These are phyloP conservation scores for Bothrops jararaca DNA, from an alignment of 2,113 vertebrate genomes.

Conservation along the genomic window DNA sequence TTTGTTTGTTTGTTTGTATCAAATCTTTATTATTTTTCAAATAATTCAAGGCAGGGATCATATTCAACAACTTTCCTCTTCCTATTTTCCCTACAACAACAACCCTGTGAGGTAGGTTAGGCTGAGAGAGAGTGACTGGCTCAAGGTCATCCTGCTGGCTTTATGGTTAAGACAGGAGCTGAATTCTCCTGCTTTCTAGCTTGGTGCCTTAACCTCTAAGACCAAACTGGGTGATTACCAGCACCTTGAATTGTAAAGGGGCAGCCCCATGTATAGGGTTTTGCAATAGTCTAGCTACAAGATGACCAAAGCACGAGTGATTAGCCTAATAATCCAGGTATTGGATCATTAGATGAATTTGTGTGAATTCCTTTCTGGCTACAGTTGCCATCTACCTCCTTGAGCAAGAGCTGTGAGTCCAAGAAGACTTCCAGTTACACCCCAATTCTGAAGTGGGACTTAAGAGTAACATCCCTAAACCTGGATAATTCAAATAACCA, in stretches of 20 bases:
- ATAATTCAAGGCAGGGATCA: not conserved
- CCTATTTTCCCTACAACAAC: not conserved
- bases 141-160: not conserved
- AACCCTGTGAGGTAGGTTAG: not conserved
- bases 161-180: not conserved
- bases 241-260: not conserved
- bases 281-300: not conserved
- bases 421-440: not conserved
- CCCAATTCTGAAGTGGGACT: not conserved
- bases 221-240: not conserved
- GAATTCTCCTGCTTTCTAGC: not conserved
- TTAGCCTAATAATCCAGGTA: not conserved
- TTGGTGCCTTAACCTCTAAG: not conserved
- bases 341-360: not conserved
- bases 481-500: not conserved
- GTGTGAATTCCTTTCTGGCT: not conserved
- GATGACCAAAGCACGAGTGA: not conserved
- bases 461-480: not conserved
- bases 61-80: not conserved
- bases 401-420: not conserved
- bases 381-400: not conserved
- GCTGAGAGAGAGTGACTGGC: not conserved
- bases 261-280: not conserved
- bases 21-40: not conserved
- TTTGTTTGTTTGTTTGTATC: not conserved